Percentiles rank a stretch among this genome's conserved stretches.
These are phyloP conservation scores for Horisme vitalbata DNA, from an alignment of 2,888 invertebrate genomes.

Conservation along the genomic window DNA sequence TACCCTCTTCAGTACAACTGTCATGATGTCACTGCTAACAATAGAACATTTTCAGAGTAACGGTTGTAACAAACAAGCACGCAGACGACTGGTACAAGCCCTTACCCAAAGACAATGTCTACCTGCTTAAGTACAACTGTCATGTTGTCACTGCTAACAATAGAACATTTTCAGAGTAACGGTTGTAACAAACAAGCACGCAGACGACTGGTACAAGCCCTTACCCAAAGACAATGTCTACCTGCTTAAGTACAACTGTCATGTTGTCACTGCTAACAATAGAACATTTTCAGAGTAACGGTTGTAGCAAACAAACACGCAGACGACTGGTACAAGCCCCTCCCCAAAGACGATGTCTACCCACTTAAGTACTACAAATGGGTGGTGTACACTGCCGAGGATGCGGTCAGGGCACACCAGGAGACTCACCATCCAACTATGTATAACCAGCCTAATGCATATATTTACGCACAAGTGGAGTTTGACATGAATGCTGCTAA, in stretches of 20 bases:
- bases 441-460: slow-evolving; percentile 89
- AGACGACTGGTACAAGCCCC: slow-evolving; percentile 80
- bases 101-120: no score
- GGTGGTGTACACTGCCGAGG: slow-evolving; percentile 85
- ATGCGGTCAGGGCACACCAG: slow-evolving; percentile 90
- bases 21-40: no score
- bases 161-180: slow-evolving; percentile 38
- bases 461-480: slow-evolving; percentile 88
- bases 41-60: no score
- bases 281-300: slow-evolving; percentile 38
- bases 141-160: no score
- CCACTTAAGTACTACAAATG: slow-evolving; percentile 86
- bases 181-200: slow-evolving; percentile 75
- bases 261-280: no score
- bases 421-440: slow-evolving; percentile 93
- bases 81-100: no score
- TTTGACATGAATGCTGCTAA: slow-evolving; percentile 90
- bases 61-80: no score
- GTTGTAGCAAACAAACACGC: slow-evolving; percentile 77
- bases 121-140: no score
- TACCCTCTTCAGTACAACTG: no score
- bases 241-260: slow-evolving; percentile 86
- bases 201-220: slow-evolving; percentile 81
- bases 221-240: slow-evolving; percentile 75
- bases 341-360: slow-evolving; percentile 76